A percentile compares a stretch with the other conserved stretches of the same genome.
These are phyloP conservation scores for Phytoseiulus persimilis DNA, from an alignment of 2,888 invertebrate species.

Conservation along the genomic window DNA sequence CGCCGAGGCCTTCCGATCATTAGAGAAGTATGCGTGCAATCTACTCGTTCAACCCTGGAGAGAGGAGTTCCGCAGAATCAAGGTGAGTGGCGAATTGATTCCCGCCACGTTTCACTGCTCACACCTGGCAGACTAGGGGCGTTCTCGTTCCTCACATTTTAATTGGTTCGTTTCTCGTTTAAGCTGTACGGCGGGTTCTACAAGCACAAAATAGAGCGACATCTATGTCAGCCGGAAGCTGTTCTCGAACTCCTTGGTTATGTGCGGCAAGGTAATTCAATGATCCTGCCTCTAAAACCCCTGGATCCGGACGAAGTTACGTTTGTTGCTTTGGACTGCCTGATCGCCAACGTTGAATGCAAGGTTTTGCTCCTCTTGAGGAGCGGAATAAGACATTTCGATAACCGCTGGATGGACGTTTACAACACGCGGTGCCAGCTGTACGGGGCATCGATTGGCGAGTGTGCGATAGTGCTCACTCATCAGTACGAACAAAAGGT, in stretches of 20 bases:
- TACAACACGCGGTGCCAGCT: conserved; percentile 32
- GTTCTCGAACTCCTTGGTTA: conserved; percentile 77
- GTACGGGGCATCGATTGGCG: conserved; percentile 23
- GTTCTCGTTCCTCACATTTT: conserved; percentile 40
- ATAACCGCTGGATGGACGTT: conserved; percentile 21
- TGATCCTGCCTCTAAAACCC: conserved; percentile 57
- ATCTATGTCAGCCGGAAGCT: conserved; percentile 66
- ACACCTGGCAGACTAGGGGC: conserved; percentile 31
- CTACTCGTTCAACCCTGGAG: conserved; percentile 78
- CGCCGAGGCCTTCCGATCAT: conserved; percentile 70
- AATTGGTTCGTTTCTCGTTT: conserved; percentile 40
- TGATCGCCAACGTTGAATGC: conserved; percentile 77
- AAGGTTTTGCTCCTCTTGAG: conserved; percentile 56
- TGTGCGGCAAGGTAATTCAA: conserved; percentile 50
- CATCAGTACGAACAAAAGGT: conserved; percentile 28
- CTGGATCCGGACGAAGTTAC: conserved; percentile 72
- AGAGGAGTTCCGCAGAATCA: conserved; percentile 70
- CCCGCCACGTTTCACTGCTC: not conserved
- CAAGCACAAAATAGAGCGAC: conserved; percentile 74
- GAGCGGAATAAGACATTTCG: conserved; percentile 26
- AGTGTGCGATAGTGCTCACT: conserved; percentile 26
- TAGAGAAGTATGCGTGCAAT: conserved; percentile 76
- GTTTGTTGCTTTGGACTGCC: conserved; percentile 70
- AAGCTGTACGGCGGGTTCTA: conserved; percentile 79
- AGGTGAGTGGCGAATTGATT: conserved; percentile 56